These are phyloP conservation scores for Pica pica DNA, from an alignment of 2,113 vertebrate genomes.

Conservation along the genomic window DNA sequence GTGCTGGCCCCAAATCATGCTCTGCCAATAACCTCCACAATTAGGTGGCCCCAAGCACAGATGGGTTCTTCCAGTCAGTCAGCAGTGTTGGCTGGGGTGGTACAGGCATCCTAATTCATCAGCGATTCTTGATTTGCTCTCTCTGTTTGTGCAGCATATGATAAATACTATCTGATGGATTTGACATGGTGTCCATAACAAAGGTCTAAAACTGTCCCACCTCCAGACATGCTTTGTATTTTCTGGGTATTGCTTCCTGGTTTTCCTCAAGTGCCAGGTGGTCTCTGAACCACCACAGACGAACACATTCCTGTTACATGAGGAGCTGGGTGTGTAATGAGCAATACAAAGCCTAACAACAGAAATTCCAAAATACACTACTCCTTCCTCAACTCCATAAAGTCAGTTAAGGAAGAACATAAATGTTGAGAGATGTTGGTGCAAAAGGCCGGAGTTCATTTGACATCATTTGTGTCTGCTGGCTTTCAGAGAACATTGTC, in stretches of 20 bases:
- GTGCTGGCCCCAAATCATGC: neutral
- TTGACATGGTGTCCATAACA: neutral
- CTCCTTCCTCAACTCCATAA: neutral
- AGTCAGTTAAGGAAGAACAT: neutral
- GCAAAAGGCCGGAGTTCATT: neutral
- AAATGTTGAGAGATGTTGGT: neutral
- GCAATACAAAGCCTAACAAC: neutral
- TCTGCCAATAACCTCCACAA: neutral
- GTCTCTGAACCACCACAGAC: neutral
- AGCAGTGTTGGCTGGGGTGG: neutral
- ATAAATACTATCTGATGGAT: neutral
- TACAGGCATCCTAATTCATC: neutral
- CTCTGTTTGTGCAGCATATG: neutral
- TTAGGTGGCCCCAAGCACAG: neutral
- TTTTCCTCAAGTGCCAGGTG: neutral
- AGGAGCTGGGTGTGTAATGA: neutral
- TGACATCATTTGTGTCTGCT: neutral
- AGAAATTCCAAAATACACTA: neutral
- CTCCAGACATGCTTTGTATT: neutral
- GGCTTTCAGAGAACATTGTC: neutral
- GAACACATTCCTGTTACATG: neutral
- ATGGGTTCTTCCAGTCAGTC: neutral
- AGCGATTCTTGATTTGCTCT: neutral
- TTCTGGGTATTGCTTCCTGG: neutral
- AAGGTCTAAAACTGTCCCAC: neutral